Percentiles rank a stretch among this genome's conserved stretches.
These are phyloP conservation scores for Cheilosia soror DNA, from an alignment of 2,888 invertebrate species.

Conservation along the genomic window DNA sequence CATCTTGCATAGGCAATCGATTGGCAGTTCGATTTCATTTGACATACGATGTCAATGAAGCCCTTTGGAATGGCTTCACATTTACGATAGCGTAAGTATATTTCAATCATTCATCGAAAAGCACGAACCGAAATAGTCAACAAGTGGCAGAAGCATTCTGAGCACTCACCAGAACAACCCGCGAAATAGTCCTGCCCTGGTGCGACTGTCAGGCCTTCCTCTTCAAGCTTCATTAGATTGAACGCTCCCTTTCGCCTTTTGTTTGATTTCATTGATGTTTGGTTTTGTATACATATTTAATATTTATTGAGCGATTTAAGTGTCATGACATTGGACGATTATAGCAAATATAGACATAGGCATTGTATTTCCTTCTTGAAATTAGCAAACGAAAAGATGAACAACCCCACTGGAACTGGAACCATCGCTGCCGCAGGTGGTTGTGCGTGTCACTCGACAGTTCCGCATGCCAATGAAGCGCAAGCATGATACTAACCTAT, in stretches of 20 bases:
- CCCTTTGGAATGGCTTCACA: too few species aligned
- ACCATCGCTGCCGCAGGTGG: slow-evolving; percentile 19
- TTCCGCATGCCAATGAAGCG: slow-evolving; percentile 43
- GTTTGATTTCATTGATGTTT: slow-evolving; percentile 23
- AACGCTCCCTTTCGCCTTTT: slow-evolving; percentile 21
- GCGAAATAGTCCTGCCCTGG: background rate
- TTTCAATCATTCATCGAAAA: too few species aligned
- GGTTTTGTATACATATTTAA: slow-evolving; percentile 4
- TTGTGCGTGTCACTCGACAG: slow-evolving; percentile 57
- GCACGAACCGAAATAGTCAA: slow-evolving; percentile 1
- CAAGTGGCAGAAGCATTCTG: background rate
- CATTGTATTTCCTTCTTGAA: background rate
- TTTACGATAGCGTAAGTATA: too few species aligned
- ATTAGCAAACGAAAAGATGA: slow-evolving; percentile 4
- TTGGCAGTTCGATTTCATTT: too few species aligned
- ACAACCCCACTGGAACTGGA: background rate
- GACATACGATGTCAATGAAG: too few species aligned
- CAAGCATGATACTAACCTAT: slow-evolving; percentile 57
- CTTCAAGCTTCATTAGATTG: slow-evolving; percentile 8
- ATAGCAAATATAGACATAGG: background rate
- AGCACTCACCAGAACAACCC: background rate
- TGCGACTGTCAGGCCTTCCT: background rate
- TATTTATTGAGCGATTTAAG: slow-evolving; percentile 34
- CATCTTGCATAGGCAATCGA: too few species aligned
- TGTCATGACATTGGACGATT: slow-evolving; percentile 30